These are phyloP conservation scores for Myotis brandtii DNA, from an alignment of 2,113 vertebrate species.

Conservation along the genomic window DNA sequence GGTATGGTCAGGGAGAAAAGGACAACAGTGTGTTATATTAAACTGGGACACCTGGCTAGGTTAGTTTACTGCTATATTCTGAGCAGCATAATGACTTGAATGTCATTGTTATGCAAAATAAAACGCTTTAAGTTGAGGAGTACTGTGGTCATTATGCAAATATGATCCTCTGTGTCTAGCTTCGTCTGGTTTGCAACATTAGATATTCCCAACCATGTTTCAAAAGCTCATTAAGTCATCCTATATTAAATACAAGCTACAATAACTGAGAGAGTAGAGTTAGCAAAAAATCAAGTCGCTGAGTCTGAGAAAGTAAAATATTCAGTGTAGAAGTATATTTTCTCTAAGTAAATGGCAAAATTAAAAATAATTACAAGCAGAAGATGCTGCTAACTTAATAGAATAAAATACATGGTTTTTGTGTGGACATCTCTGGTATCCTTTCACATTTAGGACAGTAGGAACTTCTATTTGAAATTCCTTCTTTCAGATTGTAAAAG, in stretches of 20 bases:
- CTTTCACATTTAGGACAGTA: slow-evolving; percentile 8
- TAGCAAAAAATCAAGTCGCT: slow-evolving; percentile 47
- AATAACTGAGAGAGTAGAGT: slow-evolving; percentile 23
- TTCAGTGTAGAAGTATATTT: slow-evolving; percentile 12
- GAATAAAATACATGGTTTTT: background rate
- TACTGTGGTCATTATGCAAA: slow-evolving; percentile 66
- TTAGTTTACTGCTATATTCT: slow-evolving; percentile 48
- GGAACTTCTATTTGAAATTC: background rate
- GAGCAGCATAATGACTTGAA: slow-evolving; percentile 61
- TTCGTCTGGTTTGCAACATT: slow-evolving; percentile 60
- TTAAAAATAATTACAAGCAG: slow-evolving; percentile 26
- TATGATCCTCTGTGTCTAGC: slow-evolving; percentile 33
- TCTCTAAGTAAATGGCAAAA: background rate
- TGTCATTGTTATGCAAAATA: slow-evolving; percentile 65
- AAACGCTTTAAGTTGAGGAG: slow-evolving; percentile 67
- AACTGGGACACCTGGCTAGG: slow-evolving; percentile 23
- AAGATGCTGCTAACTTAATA: background rate
- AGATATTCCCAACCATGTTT: slow-evolving; percentile 28
- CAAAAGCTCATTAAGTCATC: slow-evolving; percentile 68
- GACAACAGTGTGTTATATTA: slow-evolving; percentile 13
- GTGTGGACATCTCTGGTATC: background rate
- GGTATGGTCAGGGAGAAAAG: slow-evolving; percentile 26
- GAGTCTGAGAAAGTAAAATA: background rate
- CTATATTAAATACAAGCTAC: slow-evolving; percentile 45
- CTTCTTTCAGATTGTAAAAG: background rate